A percentile compares a stretch with the other conserved stretches of the same genome.
These are phyloP conservation scores for Acipenser ruthenus DNA, from an alignment of 2,797 vertebrate genomes.

Conservation along the genomic window DNA sequence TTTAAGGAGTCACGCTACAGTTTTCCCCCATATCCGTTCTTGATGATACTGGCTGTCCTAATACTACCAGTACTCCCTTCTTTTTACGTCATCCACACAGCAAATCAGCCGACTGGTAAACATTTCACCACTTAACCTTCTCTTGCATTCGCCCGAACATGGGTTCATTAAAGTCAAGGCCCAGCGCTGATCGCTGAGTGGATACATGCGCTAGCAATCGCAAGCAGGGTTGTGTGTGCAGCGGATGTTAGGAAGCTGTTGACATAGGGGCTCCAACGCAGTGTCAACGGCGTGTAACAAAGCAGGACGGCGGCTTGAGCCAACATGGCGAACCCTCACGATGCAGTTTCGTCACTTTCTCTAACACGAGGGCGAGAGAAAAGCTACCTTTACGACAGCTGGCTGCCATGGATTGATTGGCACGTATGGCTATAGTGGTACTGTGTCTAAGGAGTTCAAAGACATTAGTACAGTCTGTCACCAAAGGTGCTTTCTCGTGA, in stretches of 20 bases:
- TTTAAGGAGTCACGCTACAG: constrained; percentile 7
- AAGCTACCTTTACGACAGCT: too few species aligned
- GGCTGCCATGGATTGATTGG: too few species aligned
- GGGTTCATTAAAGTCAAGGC: not conserved
- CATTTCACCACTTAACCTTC: constrained; percentile 25
- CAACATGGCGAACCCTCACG: not conserved
- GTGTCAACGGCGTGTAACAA: not conserved
- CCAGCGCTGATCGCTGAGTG: not conserved
- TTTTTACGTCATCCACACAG: constrained; percentile 24
- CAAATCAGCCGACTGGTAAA: constrained; percentile 17
- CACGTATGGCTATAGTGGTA: too few species aligned
- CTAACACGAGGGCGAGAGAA: not conserved
- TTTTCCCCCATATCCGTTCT: constrained; percentile 44
- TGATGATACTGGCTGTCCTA: constrained; percentile 15
- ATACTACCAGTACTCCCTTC: constrained; percentile 9
- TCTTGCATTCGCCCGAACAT: not conserved
- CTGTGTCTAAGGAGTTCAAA: too few species aligned
- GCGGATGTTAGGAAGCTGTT: not conserved
- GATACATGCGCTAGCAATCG: not conserved
- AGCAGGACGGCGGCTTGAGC: not conserved
- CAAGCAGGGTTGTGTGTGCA: too few species aligned
- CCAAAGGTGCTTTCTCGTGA: too few species aligned
- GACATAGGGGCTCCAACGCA: not conserved
- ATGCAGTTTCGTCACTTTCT: not conserved
- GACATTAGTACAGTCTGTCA: too few species aligned